Conservation (phyloP, 2,888 invertebrate species). For the Drosophila neotestacea region DNA sequence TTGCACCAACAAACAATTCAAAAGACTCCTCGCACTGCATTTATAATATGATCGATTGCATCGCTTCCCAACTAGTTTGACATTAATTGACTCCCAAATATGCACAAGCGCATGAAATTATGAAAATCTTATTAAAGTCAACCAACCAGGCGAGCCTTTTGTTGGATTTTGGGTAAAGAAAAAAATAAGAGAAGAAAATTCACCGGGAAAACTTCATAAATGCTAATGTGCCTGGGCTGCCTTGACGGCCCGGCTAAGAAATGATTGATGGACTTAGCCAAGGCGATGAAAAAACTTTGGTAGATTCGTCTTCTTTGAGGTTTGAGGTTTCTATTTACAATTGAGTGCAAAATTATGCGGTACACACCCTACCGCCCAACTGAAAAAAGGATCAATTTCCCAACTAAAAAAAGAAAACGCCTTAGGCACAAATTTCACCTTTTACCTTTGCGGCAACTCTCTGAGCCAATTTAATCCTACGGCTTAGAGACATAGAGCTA, state of each 20-base stretch:
- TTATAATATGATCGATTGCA: conserved; percentile 74
- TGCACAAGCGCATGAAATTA: conserved; percentile 80
- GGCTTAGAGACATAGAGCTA: conserved; percentile 59
- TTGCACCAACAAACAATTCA: conserved; percentile 34
- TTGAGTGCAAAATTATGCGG: conserved; percentile 72
- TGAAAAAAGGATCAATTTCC: conserved; percentile 62
- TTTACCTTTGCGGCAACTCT: conserved; percentile 42
- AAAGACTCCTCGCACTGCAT: conserved; percentile 48
- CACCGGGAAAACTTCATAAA: conserved; percentile 68
- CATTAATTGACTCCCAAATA: conserved; percentile 80
- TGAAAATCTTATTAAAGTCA: conserved; percentile 80
- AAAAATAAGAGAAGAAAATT: conserved; percentile 34
- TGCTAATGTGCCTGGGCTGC: conserved; percentile 68
- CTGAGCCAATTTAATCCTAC: conserved; percentile 71
- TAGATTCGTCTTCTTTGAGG: conserved; percentile 14
- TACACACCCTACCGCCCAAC: conserved; percentile 42
- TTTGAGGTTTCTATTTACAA: conserved; percentile 64
- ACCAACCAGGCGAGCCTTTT: conserved; percentile 46
- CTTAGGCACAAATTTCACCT: conserved; percentile 41
- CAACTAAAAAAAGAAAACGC: conserved; percentile 8
- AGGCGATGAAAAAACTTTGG: conserved; percentile 41
- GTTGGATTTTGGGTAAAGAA: conserved; percentile 20
- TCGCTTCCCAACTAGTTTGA: conserved; percentile 69
- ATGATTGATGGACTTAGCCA: conserved; percentile 73
- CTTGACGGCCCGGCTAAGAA: conserved; percentile 59